Conservation (phyloP, 1,140 invertebrate genomes). For the Globodera rostochiensis region DNA sequence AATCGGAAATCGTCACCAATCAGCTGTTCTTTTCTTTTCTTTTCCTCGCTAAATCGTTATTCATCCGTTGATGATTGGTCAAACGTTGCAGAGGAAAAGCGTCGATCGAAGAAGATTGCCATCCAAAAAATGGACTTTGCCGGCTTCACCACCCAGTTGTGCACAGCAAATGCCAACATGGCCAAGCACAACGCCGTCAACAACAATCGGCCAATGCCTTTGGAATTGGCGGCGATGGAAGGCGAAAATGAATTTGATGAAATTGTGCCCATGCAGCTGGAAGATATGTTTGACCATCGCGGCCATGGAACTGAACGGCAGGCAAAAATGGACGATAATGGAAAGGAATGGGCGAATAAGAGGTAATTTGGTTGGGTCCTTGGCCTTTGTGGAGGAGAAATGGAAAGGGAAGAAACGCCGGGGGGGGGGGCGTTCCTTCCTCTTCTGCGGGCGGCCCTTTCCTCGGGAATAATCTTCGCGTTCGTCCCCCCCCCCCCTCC, state of each 20-base stretch:
- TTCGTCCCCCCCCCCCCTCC: too few relatives aligned
- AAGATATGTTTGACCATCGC: not conserved
- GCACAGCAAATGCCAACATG: not conserved
- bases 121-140: not conserved
- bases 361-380: not conserved
- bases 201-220: not conserved
- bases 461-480: too few relatives aligned
- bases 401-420: too few relatives aligned
- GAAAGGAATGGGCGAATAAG: not conserved
- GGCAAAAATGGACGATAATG: not conserved
- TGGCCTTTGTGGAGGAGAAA: too few relatives aligned
- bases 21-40: too few relatives aligned
- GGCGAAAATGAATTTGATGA: conserved; percentile 13
- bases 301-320: not conserved
- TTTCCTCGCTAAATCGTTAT: too few relatives aligned
- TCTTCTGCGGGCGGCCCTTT: too few relatives aligned
- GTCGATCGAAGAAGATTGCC: not conserved
- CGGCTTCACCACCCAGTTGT: not conserved
- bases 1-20: too few relatives aligned
- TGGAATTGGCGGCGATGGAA: not conserved
- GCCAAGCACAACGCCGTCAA: not conserved
- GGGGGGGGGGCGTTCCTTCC: too few relatives aligned
- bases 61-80: not conserved
- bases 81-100: too few relatives aligned
- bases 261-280: conserved; percentile 27